These are phyloP conservation scores for Tubulanus polymorphus DNA, from an alignment of 2,888 invertebrate genomes.

Conservation along the genomic window DNA sequence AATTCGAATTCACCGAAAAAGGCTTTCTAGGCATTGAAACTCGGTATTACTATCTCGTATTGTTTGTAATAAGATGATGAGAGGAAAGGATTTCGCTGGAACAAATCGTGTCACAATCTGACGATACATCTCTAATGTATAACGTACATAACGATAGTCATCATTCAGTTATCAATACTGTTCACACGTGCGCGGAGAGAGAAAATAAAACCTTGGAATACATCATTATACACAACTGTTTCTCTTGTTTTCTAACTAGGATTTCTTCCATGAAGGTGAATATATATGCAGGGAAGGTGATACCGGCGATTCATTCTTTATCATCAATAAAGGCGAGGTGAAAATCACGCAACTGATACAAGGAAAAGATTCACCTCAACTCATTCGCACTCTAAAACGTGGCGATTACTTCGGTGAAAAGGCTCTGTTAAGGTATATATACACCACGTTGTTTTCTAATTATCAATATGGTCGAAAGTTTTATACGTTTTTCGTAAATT, in stretches of 20 bases:
- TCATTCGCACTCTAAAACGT: slow-evolving; percentile 79
- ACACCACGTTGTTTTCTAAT: not conserved
- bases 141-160: no score
- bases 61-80: no score
- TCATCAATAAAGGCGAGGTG: slow-evolving; percentile 88
- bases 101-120: no score
- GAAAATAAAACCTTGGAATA: no score
- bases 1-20: no score
- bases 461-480: not conserved
- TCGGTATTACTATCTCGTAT: no score
- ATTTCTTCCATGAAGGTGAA: slow-evolving; percentile 87
- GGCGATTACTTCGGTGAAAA: slow-evolving; percentile 99
- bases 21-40: no score
- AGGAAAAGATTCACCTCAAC: slow-evolving; percentile 70
- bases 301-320: slow-evolving; percentile 93
- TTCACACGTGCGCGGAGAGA: no score
- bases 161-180: no score
- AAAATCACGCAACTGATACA: slow-evolving; percentile 85
- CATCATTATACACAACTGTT: no score
- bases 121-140: no score
- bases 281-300: slow-evolving; percentile 95
- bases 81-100: no score
- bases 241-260: slow-evolving; percentile 58
- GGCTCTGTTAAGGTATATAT: slow-evolving; percentile 59
- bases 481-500: not conserved